A percentile compares a stretch with the other conserved stretches of the same genome.
Evolutionary conservation across 2,113 vertebrate genomes (phyloP).

Genomic region (Eolophus roseicapilla): DNA sequence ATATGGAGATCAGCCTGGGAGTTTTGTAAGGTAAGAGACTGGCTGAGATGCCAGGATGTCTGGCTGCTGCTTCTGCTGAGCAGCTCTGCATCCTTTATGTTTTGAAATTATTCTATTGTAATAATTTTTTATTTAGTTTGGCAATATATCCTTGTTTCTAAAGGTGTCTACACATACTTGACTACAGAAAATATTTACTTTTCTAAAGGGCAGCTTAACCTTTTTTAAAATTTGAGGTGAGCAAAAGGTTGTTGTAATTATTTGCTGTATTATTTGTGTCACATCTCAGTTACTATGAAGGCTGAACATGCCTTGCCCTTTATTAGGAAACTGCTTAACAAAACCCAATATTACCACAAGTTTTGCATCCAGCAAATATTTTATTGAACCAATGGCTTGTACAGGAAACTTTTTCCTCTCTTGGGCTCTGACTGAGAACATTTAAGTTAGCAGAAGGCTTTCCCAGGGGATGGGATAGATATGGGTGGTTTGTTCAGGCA

Average conservation of each 20-base stretch:
- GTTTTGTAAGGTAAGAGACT: slow-evolving; percentile 84
- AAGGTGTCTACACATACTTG: slow-evolving; percentile 78
- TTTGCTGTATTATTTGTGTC: slow-evolving; percentile 81
- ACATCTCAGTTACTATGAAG: slow-evolving; percentile 74
- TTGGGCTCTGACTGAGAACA: slow-evolving; percentile 51
- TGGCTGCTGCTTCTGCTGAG: slow-evolving; percentile 75
- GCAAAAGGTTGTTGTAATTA: slow-evolving; percentile 79
- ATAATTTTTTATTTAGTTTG: slow-evolving; percentile 61
- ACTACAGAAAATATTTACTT: slow-evolving; percentile 80
- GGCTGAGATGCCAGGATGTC: slow-evolving; percentile 80
- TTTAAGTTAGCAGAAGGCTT: slow-evolving; percentile 55
- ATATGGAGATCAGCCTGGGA: slow-evolving; percentile 80
- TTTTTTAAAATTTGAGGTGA: slow-evolving; percentile 82
- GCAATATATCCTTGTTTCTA: slow-evolving; percentile 68
- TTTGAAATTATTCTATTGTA: slow-evolving; percentile 72
- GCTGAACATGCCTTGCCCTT: slow-evolving; percentile 72
- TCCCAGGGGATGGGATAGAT: slow-evolving; percentile 22
- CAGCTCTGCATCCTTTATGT: slow-evolving; percentile 73
- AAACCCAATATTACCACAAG: slow-evolving; percentile 57
- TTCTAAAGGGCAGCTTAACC: slow-evolving; percentile 81
- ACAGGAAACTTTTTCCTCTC: slow-evolving; percentile 55
- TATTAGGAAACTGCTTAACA: slow-evolving; percentile 69
- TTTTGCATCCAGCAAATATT: slow-evolving; percentile 68
- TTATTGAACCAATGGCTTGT: slow-evolving; percentile 63
- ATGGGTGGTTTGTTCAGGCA: slow-evolving; percentile 17